phyloP scores from a whole-genome alignment of 2,888 invertebrate genomes.

The Cheilosia impressa region DNA sequence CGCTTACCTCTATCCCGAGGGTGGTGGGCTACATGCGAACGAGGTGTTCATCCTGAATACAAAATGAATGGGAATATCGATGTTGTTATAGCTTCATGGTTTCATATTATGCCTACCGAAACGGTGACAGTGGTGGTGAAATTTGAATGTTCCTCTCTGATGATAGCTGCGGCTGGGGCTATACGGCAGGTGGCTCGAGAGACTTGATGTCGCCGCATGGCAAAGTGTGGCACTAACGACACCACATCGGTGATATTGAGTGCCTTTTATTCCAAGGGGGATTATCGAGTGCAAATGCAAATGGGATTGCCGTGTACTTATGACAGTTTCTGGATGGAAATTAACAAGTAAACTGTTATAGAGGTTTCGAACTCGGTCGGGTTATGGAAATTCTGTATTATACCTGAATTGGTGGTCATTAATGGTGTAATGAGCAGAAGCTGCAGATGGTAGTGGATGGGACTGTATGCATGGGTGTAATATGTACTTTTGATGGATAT shows the following conservation, averaged over 20 bases:
- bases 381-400: background rate
- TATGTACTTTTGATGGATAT: too few species aligned
- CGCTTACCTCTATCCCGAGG: constrained; percentile 9
- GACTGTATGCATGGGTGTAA: too few species aligned
- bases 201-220: background rate
- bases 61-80: background rate
- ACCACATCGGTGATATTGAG: background rate
- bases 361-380: background rate
- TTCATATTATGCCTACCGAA: background rate
- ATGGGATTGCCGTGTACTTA: background rate
- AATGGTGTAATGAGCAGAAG: too few species aligned
- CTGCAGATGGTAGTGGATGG: too few species aligned
- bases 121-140: background rate
- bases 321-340: constrained; percentile 2
- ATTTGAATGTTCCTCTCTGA: constrained; percentile 6
- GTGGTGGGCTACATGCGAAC: constrained; percentile 7
- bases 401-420: background rate
- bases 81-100: background rate
- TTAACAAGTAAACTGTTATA: constrained; percentile 15
- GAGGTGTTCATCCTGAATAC: constrained; percentile 26
- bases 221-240: background rate
- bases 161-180: background rate
- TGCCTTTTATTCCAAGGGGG: background rate
- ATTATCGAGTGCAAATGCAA: background rate
- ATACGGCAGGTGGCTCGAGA: constrained; percentile 8